Base-by-base conservation (phyloP, 2,888 invertebrate genomes). In the Acleris laterana region DNA sequence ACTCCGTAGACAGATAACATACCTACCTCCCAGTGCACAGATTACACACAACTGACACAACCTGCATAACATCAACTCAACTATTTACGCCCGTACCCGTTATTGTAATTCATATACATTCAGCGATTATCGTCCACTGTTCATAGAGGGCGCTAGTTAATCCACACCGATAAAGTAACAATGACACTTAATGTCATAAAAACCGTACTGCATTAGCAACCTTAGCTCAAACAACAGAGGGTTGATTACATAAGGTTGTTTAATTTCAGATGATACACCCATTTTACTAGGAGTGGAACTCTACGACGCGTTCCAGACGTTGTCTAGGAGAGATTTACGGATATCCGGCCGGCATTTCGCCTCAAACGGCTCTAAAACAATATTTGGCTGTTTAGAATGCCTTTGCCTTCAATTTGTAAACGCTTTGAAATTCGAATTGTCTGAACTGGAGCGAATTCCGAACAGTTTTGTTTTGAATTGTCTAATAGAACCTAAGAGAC, bases 341-440 rank as follows among this genome's bases (percentile, higher is more conserved):
- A 80, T 76, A 77, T 79, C 79, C 79, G 76, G 72, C 63, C 51
- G 57, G 63, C 63, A 62, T 61, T 44, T 55, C 60, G 50, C 58
- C 55, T 53, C 63, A 63, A 62, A 58, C 53, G 60, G 69, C 70
- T 68, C 56, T 66, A 52, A 62, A 71, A 68, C 68, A 69, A 70
- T 69, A 71, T 70, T 69, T 69, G 65, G 63, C 67, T 70, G 68
- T 69, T 66, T 65, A 62, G 59, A 68, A 67, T 58, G 66, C 62
- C 60, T 62, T 66, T 62, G 66, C 57, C 51, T 66, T 62, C 62
- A 61, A 66, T 66, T 62, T 66, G 62, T 66, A 66, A 55, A 63
- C 42, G 56, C 56, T 50, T 56, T 46, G 60, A 61, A 66, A 57
- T 46, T 44, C 22, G 57, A 13, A 44, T 11, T 25, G 57, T 32